Evolutionary conservation across 2,113 vertebrate species (phyloP).

Genomic region (Tragelaphus imberbis): DNA sequence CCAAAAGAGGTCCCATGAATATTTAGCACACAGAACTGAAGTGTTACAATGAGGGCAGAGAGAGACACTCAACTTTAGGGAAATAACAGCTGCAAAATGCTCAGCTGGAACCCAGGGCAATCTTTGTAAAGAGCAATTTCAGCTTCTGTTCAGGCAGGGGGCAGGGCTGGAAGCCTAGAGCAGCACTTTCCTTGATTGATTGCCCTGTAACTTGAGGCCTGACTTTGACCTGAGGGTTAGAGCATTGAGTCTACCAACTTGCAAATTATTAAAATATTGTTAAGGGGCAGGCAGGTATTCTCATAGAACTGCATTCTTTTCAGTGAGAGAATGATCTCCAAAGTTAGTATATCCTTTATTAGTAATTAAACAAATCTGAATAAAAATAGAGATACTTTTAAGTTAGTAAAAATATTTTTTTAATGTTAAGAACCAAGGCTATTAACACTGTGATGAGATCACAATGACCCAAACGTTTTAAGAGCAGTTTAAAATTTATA

Average conservation of each 20-base stretch:
- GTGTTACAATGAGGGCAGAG: background rate
- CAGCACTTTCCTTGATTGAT: slow-evolving; percentile 50
- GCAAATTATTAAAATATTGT: slow-evolving; percentile 56
- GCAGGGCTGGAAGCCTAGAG: background rate
- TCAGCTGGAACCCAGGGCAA: background rate
- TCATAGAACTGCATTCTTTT: background rate
- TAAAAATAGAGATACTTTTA: background rate
- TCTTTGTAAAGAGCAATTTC: slow-evolving; percentile 23
- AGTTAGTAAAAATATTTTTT: background rate
- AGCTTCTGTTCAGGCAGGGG: slow-evolving; percentile 12
- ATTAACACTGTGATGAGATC: background rate
- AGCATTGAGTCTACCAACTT: slow-evolving; percentile 40
- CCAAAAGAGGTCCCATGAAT: background rate
- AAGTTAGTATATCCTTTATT: background rate
- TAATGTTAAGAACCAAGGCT: background rate
- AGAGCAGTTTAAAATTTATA: background rate
- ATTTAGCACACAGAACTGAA: background rate
- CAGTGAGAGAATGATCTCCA: background rate
- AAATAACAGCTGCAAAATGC: background rate
- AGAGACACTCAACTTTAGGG: background rate
- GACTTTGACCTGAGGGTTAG: slow-evolving; percentile 48
- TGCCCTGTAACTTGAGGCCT: slow-evolving; percentile 63
- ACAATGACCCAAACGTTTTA: background rate
- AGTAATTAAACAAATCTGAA: slow-evolving; percentile 11
- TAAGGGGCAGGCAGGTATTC: background rate